These are phyloP conservation scores for Phortica variegata DNA, from an alignment of 1,140 invertebrate genomes.

Conservation along the genomic window DNA sequence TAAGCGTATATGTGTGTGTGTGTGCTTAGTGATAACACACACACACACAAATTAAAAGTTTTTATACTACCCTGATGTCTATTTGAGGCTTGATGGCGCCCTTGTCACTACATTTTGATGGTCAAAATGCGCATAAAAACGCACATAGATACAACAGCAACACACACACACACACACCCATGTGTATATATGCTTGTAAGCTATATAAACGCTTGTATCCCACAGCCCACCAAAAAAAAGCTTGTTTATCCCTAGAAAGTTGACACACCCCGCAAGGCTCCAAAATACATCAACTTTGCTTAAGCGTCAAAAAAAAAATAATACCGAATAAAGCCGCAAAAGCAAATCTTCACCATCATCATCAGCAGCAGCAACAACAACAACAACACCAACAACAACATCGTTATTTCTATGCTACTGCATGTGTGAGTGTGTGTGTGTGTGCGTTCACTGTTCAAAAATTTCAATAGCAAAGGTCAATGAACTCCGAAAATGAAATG, in stretches of 20 bases:
- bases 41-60: too few relatives aligned
- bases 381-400: constrained; percentile 13
- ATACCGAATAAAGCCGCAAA: constrained; percentile 5
- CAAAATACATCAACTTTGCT: too few relatives aligned
- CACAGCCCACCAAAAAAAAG: too few relatives aligned
- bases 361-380: constrained; percentile 6
- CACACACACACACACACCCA: constrained; percentile 1
- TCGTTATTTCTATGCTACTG: constrained; percentile 19
- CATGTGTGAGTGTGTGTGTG: constrained; percentile 15
- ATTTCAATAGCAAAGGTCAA: constrained; percentile 57
- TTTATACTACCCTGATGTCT: too few relatives aligned
- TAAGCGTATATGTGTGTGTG: too few relatives aligned
- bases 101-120: constrained; percentile 43
- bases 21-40: too few relatives aligned
- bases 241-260: too few relatives aligned
- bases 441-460: constrained; percentile 43
- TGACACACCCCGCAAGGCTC: too few relatives aligned
- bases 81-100: constrained; percentile 25
- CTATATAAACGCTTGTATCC: too few relatives aligned
- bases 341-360: constrained; percentile 21
- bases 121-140: neutral
- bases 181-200: too few relatives aligned
- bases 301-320: too few relatives aligned
- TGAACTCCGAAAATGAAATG: constrained; percentile 33
- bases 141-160: constrained; percentile 26